Evolutionary conservation across 2,113 vertebrate species (phyloP).

Genomic region (Pandion haliaetus): DNA sequence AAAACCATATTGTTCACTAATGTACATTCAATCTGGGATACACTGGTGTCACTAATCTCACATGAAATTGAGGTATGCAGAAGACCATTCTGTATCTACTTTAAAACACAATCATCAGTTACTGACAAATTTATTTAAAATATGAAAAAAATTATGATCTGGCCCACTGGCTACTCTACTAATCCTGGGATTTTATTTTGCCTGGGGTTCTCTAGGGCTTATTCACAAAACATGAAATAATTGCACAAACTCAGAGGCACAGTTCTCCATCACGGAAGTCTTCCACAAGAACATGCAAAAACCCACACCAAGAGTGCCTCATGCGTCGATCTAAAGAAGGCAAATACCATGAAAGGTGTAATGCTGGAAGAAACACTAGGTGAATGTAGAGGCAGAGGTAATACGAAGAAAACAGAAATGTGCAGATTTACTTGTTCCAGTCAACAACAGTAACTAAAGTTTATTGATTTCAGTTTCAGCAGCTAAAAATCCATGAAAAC

Average conservation of each 20-base stretch:
- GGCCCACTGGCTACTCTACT: not conserved
- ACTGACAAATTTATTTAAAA: not conserved
- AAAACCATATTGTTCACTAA: not conserved
- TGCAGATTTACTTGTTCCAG: constrained; percentile 40
- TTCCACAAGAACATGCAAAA: not conserved
- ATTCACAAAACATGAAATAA: not conserved
- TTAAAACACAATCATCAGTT: not conserved
- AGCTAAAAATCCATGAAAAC: constrained; percentile 61
- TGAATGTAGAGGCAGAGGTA: not conserved
- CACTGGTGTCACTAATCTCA: not conserved
- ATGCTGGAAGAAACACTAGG: not conserved
- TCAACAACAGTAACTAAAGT: constrained; percentile 39
- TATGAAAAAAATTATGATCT: not conserved
- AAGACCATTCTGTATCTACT: not conserved
- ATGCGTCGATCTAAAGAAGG: not conserved
- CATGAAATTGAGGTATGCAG: not conserved
- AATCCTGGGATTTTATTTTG: not conserved
- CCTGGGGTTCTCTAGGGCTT: not conserved
- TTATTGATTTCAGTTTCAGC: constrained; percentile 56
- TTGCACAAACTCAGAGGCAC: not conserved
- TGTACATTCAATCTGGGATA: not conserved
- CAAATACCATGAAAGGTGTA: not conserved
- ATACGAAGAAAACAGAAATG: constrained; percentile 10
- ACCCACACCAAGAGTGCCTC: not conserved
- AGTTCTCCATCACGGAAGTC: not conserved